A percentile compares a stretch with the other conserved stretches of the same genome.
phyloP scores from a whole-genome alignment of 2,797 vertebrate genomes.

The Amblyopsis hoosieri region DNA sequence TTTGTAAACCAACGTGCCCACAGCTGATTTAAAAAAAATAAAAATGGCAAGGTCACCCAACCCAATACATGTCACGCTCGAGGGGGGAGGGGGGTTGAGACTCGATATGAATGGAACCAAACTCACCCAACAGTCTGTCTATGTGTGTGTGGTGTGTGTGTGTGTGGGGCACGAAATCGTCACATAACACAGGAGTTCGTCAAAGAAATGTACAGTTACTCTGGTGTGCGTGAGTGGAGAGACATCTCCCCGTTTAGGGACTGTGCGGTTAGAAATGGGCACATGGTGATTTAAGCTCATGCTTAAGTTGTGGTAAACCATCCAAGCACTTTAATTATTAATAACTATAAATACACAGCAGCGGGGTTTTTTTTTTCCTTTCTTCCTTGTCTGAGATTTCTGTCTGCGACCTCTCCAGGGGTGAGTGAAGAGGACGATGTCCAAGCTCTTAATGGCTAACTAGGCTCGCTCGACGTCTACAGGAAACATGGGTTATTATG shows the following conservation, averaged over 20 bases:
- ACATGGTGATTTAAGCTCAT: conserved; percentile 98
- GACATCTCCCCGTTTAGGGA: conserved; percentile 54
- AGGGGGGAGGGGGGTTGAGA: conserved; percentile 20
- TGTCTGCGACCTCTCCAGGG: conserved; percentile 78
- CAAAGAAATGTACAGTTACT: conserved; percentile 55
- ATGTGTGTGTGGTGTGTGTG: conserved; percentile 9
- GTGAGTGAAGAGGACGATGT: conserved; percentile 53
- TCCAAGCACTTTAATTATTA: conserved; percentile 97
- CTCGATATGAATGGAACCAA: conserved; percentile 47
- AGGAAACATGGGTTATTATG: conserved; percentile 96
- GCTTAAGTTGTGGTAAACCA: conserved; percentile 99
- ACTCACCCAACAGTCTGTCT: conserved; percentile 31
- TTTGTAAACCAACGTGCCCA: conserved; percentile 69
- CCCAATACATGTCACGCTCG: conserved; percentile 65
- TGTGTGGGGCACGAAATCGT: conserved; percentile 34
- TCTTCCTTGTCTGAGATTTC: conserved; percentile 49
- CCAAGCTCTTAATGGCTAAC: conserved; percentile 78
- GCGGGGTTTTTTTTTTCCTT: conserved; percentile 85
- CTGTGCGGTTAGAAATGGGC: conserved; percentile 78
- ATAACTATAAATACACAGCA: conserved; percentile 99
- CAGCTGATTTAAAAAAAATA: conserved; percentile 50
- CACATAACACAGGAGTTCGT: conserved; percentile 35
- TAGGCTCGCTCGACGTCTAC: conserved; percentile 89
- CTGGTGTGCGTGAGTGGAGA: conserved; percentile 44
- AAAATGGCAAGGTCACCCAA: conserved; percentile 62